Conservation (phyloP, 1,140 invertebrate genomes). For the Saccostrea echinata region DNA sequence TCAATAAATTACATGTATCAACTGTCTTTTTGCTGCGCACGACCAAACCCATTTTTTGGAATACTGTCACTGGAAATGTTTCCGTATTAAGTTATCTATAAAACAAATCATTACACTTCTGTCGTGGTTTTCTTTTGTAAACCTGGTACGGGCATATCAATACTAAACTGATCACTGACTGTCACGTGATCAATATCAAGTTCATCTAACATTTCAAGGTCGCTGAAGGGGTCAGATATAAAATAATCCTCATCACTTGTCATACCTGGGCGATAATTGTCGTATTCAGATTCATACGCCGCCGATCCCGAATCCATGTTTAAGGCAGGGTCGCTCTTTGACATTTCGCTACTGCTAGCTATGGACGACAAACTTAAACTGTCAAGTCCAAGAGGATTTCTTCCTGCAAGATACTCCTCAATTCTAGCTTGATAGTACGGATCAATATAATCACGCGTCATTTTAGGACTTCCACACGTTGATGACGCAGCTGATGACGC, state of each 20-base stretch:
- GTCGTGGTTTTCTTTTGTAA: constrained; percentile 67
- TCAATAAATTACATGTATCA: background rate
- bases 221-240: constrained; percentile 78
- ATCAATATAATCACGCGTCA: constrained; percentile 63
- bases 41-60: background rate
- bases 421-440: constrained; percentile 50
- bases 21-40: background rate
- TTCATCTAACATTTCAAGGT: constrained; percentile 83
- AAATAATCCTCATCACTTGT: constrained; percentile 79
- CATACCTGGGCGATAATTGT: constrained; percentile 82
- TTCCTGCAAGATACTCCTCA: constrained; percentile 57
- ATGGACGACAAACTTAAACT: constrained; percentile 76
- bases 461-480: constrained; percentile 73
- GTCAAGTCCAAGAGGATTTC: constrained; percentile 64
- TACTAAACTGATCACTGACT: constrained; percentile 76
- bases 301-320: constrained; percentile 76
- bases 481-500: constrained; percentile 70
- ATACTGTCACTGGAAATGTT: background rate
- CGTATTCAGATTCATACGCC: constrained; percentile 90
- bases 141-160: constrained; percentile 73
- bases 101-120: background rate
- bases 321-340: constrained; percentile 74
- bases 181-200: constrained; percentile 86
- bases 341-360: constrained; percentile 78
- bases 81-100: background rate